These are phyloP conservation scores for Molossus alvarezi DNA, from an alignment of 2,797 vertebrate genomes.

Conservation along the genomic window DNA sequence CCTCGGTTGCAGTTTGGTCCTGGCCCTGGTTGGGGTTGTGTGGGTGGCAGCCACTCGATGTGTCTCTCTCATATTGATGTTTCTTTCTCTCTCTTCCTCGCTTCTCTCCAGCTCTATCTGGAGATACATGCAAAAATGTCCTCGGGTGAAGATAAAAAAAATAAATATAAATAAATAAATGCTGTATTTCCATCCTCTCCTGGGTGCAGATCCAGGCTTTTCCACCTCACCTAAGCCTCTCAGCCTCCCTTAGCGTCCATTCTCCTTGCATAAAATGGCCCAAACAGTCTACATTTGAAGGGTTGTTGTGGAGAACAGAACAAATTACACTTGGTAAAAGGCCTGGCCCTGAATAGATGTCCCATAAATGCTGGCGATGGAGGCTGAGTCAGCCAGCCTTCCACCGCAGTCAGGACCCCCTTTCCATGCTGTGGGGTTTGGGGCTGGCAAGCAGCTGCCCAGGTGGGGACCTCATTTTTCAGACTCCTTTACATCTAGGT, in stretches of 20 bases:
- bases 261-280: background rate
- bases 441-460: background rate
- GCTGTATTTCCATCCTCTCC: slow-evolving; percentile 38
- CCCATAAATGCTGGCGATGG: fast-evolving
- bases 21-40: too few species aligned
- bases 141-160: too few species aligned
- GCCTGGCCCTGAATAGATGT: background rate
- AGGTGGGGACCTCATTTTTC: background rate
- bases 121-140: too few species aligned
- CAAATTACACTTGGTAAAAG: background rate
- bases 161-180: background rate
- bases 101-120: too few species aligned
- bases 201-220: background rate
- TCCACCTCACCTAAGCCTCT: fast-evolving
- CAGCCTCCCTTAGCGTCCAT: background rate
- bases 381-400: background rate
- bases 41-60: too few species aligned
- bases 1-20: too few species aligned
- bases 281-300: background rate
- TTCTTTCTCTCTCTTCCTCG: too few species aligned
- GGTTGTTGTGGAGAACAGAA: background rate
- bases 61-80: too few species aligned
- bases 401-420: fast-evolving
- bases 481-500: fast-evolving
- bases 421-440: too few species aligned